Evolutionary conservation across 2,113 vertebrate species (phyloP).

Genomic region (Meleagris gallopavo): DNA sequence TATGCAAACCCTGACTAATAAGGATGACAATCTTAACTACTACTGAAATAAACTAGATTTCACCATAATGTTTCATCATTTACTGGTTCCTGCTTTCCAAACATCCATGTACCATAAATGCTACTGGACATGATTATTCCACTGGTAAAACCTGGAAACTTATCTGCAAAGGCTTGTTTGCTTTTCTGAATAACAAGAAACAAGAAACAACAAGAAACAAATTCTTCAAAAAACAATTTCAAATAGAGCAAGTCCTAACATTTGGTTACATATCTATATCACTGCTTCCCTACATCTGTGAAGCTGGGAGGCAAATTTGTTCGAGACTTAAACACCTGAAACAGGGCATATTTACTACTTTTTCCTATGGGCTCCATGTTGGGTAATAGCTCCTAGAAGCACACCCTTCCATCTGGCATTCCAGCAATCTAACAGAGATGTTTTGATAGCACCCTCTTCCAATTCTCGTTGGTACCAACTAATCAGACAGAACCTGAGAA

Average conservation of each 20-base stretch:
- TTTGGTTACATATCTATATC: neutral
- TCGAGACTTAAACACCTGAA: neutral
- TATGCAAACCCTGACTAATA: neutral
- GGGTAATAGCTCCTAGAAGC: neutral
- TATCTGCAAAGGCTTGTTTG: neutral
- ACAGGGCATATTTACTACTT: neutral
- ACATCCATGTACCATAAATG: neutral
- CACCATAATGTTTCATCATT: neutral
- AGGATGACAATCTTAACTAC: neutral
- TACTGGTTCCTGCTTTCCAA: neutral
- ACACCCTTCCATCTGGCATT: neutral
- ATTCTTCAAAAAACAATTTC: neutral
- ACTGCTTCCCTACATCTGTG: neutral
- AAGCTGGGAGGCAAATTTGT: neutral
- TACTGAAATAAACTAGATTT: neutral
- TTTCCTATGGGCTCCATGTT: neutral
- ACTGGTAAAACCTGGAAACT: neutral
- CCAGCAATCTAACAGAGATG: neutral
- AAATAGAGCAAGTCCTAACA: neutral
- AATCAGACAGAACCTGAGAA: neutral
- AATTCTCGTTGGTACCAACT: neutral
- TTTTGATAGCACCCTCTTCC: neutral
- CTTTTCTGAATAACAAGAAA: neutral
- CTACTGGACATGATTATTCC: neutral
- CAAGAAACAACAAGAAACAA: neutral